Evolutionary conservation across 2,888 invertebrate genomes (phyloP), one percentile per base, ranked within the genome.

Genomic region (Euspilapteryx auroguttella): DNA sequence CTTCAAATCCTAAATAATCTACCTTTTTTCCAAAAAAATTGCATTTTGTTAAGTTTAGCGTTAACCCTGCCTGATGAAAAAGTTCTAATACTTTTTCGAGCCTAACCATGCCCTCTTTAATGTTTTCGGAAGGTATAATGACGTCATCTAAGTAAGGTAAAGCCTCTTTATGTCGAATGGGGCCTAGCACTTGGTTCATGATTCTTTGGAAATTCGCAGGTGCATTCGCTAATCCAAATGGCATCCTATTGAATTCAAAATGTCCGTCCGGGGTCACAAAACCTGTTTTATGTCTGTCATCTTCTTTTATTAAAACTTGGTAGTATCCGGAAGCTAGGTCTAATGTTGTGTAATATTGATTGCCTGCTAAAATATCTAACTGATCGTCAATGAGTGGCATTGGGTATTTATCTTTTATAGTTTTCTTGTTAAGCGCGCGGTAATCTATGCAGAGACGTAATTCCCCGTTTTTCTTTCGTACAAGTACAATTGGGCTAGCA

Each of bases 21-120:
- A 50, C 29, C 4, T 30, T 25, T 0, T 32, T 27, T 2, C 27
- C 31, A 11, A 45, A 45, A 14, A 47, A 47, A 11, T 31, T 7
- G 29, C 48, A 51, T 24, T 53, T 52, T 0, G 14, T 20, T 1
- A 45, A 9, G 11, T 43, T 44, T 0, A 50, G 13, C 0, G 47
- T 48, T 1, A 44, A 25, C 4, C 30, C 20, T 31, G 12, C 42
- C 11, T 36, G n/a, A n/a, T n/a, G n/a, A n/a, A n/a, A n/a, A n/a
- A n/a, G n/a, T n/a, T n/a, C n/a, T n/a, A n/a, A n/a, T n/a, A n/a
- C n/a, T n/a, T n/a, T n/a, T n/a, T n/a, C n/a, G n/a, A n/a, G n/a
- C n/a, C n/a, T n/a, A n/a, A n/a, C n/a, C n/a, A n/a, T n/a, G n/a
- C n/a, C n/a, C n/a, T n/a, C n/a, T n/a, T n/a, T n/a, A n/a, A n/a